phyloP scores from a whole-genome alignment of 1,140 invertebrate genomes.

The Brachionus plicatilis region DNA sequence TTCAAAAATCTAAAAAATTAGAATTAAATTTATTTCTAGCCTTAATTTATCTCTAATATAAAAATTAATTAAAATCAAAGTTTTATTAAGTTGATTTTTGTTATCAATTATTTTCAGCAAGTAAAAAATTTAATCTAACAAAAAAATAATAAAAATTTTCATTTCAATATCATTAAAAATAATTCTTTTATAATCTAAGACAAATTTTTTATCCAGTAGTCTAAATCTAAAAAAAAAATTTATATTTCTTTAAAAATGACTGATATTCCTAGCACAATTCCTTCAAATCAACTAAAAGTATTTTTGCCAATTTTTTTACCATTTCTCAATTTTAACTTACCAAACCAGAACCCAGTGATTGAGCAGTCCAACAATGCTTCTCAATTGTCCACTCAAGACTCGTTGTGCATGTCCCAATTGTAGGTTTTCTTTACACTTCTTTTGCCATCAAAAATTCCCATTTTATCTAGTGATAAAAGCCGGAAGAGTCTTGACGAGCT shows the following conservation, averaged over 20 bases:
- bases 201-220: neutral
- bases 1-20: no score
- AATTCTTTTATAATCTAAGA: neutral
- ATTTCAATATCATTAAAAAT: no score
- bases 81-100: no score
- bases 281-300: constrained; percentile 15
- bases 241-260: neutral
- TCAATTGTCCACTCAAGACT: neutral
- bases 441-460: neutral
- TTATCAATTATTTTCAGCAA: no score
- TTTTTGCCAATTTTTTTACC: neutral
- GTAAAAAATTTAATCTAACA: no score
- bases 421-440: neutral
- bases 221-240: neutral
- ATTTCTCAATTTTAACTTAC: neutral
- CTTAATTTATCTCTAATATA: no score
- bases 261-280: constrained; percentile 17
- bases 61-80: no score
- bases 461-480: neutral
- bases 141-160: neutral
- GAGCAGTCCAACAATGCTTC: neutral
- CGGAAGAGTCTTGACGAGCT: constrained; percentile 1
- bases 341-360: neutral
- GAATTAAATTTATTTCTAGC: no score
- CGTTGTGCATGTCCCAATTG: constrained; percentile 11